Evolutionary conservation across 1,140 invertebrate genomes (phyloP).

Genomic region (Thrips palmi): DNA sequence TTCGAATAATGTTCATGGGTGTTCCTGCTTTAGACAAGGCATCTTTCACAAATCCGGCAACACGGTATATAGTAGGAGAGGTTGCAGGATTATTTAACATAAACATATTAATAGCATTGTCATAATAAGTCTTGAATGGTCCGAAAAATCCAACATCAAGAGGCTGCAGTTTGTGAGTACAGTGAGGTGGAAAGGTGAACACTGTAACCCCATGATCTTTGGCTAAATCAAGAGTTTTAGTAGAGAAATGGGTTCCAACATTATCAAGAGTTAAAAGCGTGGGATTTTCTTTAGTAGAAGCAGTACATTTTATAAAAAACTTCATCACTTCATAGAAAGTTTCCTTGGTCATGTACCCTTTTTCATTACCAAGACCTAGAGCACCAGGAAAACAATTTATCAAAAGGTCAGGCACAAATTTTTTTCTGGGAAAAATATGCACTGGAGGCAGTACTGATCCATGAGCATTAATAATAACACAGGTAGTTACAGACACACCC

Average conservation of each 20-base stretch:
- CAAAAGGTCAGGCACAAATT: slow-evolving; percentile 17
- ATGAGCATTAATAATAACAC: slow-evolving; percentile 16
- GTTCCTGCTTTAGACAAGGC: slow-evolving; percentile 18
- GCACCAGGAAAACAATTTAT: slow-evolving; percentile 23
- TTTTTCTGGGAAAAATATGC: slow-evolving; percentile 16
- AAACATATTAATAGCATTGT: slow-evolving; percentile 16
- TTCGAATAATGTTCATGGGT: slow-evolving; percentile 18
- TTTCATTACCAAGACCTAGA: slow-evolving; percentile 19
- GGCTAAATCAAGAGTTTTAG: slow-evolving; percentile 7
- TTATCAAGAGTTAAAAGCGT: slow-evolving; percentile 21
- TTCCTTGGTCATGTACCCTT: slow-evolving; percentile 17
- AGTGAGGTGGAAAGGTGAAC: slow-evolving; percentile 18
- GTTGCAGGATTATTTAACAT: slow-evolving; percentile 18
- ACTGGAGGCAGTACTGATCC: slow-evolving; percentile 9
- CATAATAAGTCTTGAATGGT: slow-evolving; percentile 18
- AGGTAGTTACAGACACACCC: slow-evolving; percentile 14
- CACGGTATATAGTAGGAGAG: slow-evolving; percentile 19
- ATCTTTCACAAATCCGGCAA: slow-evolving; percentile 16
- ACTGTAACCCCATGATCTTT: slow-evolving; percentile 5
- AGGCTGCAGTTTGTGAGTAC: slow-evolving; percentile 22
- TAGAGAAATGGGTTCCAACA: slow-evolving; percentile 15
- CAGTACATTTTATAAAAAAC: slow-evolving; percentile 18
- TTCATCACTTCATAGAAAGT: slow-evolving; percentile 20
- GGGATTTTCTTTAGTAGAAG: slow-evolving; percentile 16
- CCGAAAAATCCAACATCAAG: slow-evolving; percentile 24